Evolutionary conservation across 2,888 invertebrate genomes (phyloP), one percentile per base, ranked within the genome.

Genomic region (Cheilosia vernalis): DNA sequence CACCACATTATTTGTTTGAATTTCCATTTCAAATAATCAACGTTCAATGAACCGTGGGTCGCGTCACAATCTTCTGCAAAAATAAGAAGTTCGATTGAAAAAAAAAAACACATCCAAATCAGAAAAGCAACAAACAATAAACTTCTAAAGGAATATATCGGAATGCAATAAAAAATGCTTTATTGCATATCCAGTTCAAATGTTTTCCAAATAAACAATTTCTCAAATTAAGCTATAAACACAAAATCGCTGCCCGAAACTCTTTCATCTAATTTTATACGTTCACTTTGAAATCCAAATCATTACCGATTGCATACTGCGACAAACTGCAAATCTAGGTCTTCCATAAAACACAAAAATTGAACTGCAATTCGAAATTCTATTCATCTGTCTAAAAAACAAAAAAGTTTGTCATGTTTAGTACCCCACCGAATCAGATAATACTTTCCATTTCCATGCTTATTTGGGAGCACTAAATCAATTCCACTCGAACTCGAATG

Each of bases 401-500:
- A 30, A 72, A 37, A 60, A 37, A 47, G 21, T 40, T 51, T 58
- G 33, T 58, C 49, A 60, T 60, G 27, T 58, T 56, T 13, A 64
- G 51, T 51, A 19, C 13, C 27, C 2, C 33, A 19, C 44, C 4
- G 21, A 19, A 13, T 4, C 44, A 58, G 58, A 70, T 70, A 40
- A 27, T 7, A 1, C 30, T 40, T 40, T 7, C 44, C 10, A 17
- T 19, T 37, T 27, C 42, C 24, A 13, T 17, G 17, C 61, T 53
- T 53, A 40, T 53, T 53, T 72, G 51, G 72, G 9, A 19, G 56
- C 53, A 33, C 63, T 73, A 73, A 73, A 73, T 73, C 58, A 44
- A 73, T 47, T 73, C 60, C 40, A 40, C 17, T 33, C 19, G 19
- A 69, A 30, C 30, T 30, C 21, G 60, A 53, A 53, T 60, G 40